Percentiles rank a stretch among this genome's conserved stretches.
These are phyloP conservation scores for Bucco capensis DNA, from an alignment of 2,113 vertebrate species.

Conservation along the genomic window DNA sequence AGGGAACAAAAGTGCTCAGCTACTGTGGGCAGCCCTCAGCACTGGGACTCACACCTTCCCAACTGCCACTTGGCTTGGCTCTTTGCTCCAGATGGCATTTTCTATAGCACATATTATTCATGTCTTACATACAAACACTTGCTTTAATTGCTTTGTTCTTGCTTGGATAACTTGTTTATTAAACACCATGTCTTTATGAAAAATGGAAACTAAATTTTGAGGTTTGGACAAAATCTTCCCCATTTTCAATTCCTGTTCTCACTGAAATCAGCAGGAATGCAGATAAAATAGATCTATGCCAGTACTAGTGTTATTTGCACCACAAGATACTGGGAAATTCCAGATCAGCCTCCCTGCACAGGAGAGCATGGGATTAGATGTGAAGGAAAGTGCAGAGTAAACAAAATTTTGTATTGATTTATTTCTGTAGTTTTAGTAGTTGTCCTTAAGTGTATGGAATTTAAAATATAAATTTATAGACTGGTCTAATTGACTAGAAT, in stretches of 20 bases:
- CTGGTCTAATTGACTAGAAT: not conserved
- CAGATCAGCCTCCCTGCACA: not conserved
- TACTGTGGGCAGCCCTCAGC: not conserved
- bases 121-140: not conserved
- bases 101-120: not conserved
- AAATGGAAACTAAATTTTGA: not conserved
- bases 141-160: not conserved
- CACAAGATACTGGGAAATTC: not conserved
- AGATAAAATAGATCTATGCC: not conserved
- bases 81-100: not conserved
- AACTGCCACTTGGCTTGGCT: not conserved
- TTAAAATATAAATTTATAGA: not conserved
- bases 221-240: not conserved
- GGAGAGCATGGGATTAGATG: not conserved
- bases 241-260: not conserved
- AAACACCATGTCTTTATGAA: not conserved
- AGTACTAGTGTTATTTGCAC: not conserved
- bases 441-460: not conserved
- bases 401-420: not conserved
- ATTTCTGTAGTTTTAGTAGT: not conserved
- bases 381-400: not conserved
- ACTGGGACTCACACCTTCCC: no score
- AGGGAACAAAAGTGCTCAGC: fast-evolving
- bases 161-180: not conserved
- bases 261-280: not conserved